These are phyloP conservation scores for Gavialis gangeticus DNA, from an alignment of 2,113 vertebrate species.

Conservation along the genomic window DNA sequence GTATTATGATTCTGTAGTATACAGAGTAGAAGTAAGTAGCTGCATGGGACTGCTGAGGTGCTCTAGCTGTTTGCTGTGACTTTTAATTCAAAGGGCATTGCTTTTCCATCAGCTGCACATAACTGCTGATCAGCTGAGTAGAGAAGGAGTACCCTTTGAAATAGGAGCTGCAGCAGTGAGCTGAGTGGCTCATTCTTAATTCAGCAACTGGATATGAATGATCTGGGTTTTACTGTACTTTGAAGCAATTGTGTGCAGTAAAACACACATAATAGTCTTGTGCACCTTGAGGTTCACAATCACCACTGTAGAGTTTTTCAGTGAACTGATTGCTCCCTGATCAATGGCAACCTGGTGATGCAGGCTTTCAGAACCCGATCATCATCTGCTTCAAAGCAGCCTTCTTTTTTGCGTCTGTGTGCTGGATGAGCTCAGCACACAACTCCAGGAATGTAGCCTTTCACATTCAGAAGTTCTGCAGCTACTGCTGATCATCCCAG, in stretches of 20 bases:
- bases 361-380: background rate
- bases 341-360: background rate
- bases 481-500: background rate
- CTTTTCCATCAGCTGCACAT: too few relatives aligned
- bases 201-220: background rate
- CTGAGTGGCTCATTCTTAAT: background rate
- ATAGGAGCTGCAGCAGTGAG: background rate
- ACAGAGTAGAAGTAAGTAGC: too few relatives aligned
- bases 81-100: too few relatives aligned
- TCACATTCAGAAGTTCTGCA: background rate
- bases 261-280: background rate
- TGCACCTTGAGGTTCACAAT: background rate
- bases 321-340: rapidly evolving
- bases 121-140: too few relatives aligned
- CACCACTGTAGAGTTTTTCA: background rate
- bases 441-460: background rate
- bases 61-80: too few relatives aligned
- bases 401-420: background rate
- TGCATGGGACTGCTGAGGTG: too few relatives aligned
- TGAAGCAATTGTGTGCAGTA: background rate
- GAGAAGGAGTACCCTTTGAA: too few relatives aligned
- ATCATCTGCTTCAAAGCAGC: background rate
- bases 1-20: too few relatives aligned
- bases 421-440: background rate
- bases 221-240: background rate